Evolutionary conservation across 1,140 invertebrate genomes (phyloP).

Genomic region (Drosophila micromelanica): DNA sequence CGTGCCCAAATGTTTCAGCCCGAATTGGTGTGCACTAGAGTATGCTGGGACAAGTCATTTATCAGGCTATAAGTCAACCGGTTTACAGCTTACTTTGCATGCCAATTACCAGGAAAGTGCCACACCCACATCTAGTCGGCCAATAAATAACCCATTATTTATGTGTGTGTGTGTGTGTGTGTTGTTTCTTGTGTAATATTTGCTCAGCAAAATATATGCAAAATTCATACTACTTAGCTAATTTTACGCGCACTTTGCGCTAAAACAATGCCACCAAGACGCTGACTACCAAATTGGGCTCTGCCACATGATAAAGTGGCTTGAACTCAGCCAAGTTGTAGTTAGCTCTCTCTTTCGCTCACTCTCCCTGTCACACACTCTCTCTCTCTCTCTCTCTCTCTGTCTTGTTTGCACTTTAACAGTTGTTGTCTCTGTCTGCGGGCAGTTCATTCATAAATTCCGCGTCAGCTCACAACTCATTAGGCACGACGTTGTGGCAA

Average conservation of each 20-base stretch:
- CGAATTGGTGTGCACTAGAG: conserved; percentile 32
- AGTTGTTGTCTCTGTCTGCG: conserved; percentile 20
- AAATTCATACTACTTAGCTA: conserved; percentile 67
- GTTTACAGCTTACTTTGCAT: conserved; percentile 50
- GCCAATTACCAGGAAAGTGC: conserved; percentile 46
- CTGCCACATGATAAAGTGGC: conserved; percentile 43
- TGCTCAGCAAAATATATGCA: conserved; percentile 52
- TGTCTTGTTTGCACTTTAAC: neutral
- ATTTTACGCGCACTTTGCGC: conserved; percentile 78
- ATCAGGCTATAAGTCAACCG: conserved; percentile 43
- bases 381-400: conserved; percentile 5
- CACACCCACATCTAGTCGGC: conserved; percentile 6
- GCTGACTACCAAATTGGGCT: conserved; percentile 12
- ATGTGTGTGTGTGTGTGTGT: conserved; percentile 37
- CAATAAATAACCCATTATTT: conserved; percentile 78
- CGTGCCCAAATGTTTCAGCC: neutral
- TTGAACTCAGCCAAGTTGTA: conserved; percentile 43
- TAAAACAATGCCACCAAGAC: conserved; percentile 62
- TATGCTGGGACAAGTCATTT: conserved; percentile 35
- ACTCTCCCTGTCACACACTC: neutral
- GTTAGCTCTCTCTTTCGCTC: neutral
- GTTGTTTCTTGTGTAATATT: conserved; percentile 28
- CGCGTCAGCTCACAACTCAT: conserved; percentile 81
- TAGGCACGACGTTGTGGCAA: conserved; percentile 61
- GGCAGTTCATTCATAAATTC: conserved; percentile 80